Base-by-base conservation (phyloP, 2,113 vertebrate genomes). In the Crocuta crocuta region DNA sequence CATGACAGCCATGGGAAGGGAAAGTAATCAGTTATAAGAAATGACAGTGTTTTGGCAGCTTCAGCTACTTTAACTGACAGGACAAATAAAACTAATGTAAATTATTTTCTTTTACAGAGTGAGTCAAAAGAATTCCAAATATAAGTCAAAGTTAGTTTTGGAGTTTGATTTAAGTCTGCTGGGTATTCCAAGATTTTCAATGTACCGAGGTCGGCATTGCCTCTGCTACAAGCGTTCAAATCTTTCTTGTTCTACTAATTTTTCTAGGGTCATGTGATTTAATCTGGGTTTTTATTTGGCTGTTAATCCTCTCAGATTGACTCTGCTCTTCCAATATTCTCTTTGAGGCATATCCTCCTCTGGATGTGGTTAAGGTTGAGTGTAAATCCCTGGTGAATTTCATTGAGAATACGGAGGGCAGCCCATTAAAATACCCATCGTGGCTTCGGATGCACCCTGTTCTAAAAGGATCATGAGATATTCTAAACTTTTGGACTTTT, bases 31-130 rank as follows among this genome's bases (percentile, higher is more conserved):
- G 97, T 98, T 97, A 97, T 63, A 96, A 97, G 97, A 96, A 95
- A 94, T 92, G 98, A 98, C 98, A 98, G 98, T 97, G 89, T 91
- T 98, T 97, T 98, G 98, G 96, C 97, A 98, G 89, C 91, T 95
- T 94, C 0, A 0, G 74, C 85, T 80, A 95, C 65, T 98, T 94
- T 91, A 98, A 97, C 94, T 98, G 98, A 96, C 97, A 97, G 90
- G 97, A 81, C 76, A 92, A 95, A 97, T 97, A 97, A 97, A 97
- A 89, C 84, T 83, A 23, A 83, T 74, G 43, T 80, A 23, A 94
- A 55, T 95, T 82, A 74, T 93, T 92, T 91, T 61, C 50, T 45
- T 2, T 50, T 28, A 28, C n/a, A 90, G 85, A 86, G 78, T 33
- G 88, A 96, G 68, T 7, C 58, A 28, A 58, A 95, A 94, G n/a